A percentile compares a stretch with the other conserved stretches of the same genome.
These are phyloP conservation scores for Suricata suricatta DNA, from an alignment of 2,113 vertebrate genomes.

Conservation along the genomic window DNA sequence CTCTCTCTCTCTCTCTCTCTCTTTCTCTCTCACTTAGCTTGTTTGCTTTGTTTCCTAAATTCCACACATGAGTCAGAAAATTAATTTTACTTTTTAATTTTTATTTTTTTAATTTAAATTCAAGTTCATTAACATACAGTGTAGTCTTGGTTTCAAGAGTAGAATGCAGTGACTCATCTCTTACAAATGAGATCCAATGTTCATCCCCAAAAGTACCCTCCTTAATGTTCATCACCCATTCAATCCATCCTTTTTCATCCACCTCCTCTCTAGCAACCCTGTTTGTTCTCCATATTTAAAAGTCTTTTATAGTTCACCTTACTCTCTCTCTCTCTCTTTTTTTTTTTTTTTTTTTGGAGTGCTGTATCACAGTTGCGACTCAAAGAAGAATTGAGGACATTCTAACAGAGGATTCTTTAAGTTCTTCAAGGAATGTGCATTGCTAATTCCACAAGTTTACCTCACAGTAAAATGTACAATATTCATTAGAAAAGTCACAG, in stretches of 20 bases:
- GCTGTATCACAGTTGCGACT: neutral
- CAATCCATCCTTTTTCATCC: too few relatives aligned
- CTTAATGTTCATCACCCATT: too few relatives aligned
- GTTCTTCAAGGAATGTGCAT: neutral
- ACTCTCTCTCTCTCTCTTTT: too few relatives aligned
- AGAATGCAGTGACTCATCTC: too few relatives aligned
- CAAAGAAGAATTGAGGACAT: neutral
- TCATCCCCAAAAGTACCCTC: too few relatives aligned
- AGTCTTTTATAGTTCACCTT: too few relatives aligned
- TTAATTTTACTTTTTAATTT: neutral
- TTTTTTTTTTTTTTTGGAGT: neutral
- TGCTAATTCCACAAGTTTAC: neutral
- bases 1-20: neutral
- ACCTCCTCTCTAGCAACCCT: too few relatives aligned
- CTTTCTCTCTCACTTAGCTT: neutral
- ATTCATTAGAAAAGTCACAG: neutral
- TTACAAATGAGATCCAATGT: too few relatives aligned
- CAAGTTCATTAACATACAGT: too few relatives aligned
- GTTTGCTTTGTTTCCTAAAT: neutral
- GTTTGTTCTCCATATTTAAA: too few relatives aligned
- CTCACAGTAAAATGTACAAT: neutral
- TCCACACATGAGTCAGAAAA: neutral
- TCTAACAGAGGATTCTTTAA: neutral
- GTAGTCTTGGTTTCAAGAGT: too few relatives aligned
- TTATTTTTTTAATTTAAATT: neutral